phyloP scores from a whole-genome alignment of 2,888 invertebrate genomes.

The Spilosoma lubricipeda region DNA sequence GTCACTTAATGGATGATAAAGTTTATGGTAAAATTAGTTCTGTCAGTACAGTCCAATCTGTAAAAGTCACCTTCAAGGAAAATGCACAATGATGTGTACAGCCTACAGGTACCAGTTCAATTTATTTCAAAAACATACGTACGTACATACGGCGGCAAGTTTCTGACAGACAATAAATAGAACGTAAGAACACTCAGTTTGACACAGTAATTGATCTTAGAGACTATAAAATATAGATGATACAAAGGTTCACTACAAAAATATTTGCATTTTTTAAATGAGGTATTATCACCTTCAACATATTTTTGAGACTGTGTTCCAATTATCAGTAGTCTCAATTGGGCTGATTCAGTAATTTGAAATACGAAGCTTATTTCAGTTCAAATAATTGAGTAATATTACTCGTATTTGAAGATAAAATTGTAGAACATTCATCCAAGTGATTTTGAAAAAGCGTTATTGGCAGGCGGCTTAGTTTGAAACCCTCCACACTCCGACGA shows the following conservation, averaged over 20 bases:
- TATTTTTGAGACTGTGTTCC: not conserved
- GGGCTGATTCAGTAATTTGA: not conserved
- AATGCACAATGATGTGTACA: not conserved
- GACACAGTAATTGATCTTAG: not conserved
- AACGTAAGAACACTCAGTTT: not conserved
- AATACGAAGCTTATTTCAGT: not conserved
- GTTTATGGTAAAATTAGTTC: no score
- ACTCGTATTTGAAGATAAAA: conserved; percentile 29
- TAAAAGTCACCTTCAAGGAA: not conserved
- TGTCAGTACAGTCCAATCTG: not conserved
- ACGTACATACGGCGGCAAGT: no score
- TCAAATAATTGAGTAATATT: conserved; percentile 13
- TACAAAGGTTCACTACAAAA: not conserved
- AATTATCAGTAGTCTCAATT: not conserved
- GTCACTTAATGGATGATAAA: no score
- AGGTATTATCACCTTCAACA: not conserved
- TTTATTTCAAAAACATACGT: no score
- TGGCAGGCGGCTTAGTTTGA: conserved; percentile 43
- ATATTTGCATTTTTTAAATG: not conserved
- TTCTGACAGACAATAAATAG: no score
- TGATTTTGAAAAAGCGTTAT: conserved; percentile 51
- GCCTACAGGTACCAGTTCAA: not conserved
- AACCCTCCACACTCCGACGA: conserved; percentile 40
- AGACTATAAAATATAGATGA: no score
- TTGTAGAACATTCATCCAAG: conserved; percentile 42